phyloP scores from a whole-genome alignment of 2,888 invertebrate genomes.

The Taenaris catops region DNA sequence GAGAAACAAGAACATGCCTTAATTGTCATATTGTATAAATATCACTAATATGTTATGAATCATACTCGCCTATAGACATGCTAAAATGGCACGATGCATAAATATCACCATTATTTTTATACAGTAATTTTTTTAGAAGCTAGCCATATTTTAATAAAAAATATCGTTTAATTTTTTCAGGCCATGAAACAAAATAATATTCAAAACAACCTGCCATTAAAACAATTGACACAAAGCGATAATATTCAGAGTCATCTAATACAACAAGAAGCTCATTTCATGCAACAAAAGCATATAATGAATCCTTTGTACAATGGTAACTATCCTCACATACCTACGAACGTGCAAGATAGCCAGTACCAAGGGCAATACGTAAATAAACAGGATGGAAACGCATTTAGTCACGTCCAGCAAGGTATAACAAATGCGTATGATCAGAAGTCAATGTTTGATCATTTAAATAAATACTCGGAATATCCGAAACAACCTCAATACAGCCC shows the following conservation, averaged over 20 bases:
- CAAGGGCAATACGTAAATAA: conserved; percentile 62
- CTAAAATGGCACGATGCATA: too few relatives aligned
- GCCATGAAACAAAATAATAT: conserved; percentile 69
- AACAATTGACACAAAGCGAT: conserved; percentile 70
- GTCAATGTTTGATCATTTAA: conserved; percentile 59
- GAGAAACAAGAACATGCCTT: too few relatives aligned
- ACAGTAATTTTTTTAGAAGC: too few relatives aligned
- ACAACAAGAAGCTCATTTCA: conserved; percentile 70
- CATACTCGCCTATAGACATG: too few relatives aligned
- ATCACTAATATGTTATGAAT: too few relatives aligned
- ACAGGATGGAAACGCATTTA: conserved; percentile 52
- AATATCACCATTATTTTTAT: too few relatives aligned
- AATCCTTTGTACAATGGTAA: conserved; percentile 67
- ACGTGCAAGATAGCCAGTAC: conserved; percentile 57
- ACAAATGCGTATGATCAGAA: conserved; percentile 71
- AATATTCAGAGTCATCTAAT: conserved; percentile 68
- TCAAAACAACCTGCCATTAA: conserved; percentile 77
- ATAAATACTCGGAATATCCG: conserved; percentile 71
- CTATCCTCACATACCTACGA: conserved; percentile 51
- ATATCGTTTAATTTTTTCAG: too few relatives aligned
- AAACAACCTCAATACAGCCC: conserved; percentile 79
- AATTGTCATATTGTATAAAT: too few relatives aligned
- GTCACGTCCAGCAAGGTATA: conserved; percentile 69
- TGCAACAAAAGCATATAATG: conserved; percentile 76
- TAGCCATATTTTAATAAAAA: too few relatives aligned